Conservation (phyloP, 2,797 vertebrate species). For the Rhynchonycteris naso region DNA sequence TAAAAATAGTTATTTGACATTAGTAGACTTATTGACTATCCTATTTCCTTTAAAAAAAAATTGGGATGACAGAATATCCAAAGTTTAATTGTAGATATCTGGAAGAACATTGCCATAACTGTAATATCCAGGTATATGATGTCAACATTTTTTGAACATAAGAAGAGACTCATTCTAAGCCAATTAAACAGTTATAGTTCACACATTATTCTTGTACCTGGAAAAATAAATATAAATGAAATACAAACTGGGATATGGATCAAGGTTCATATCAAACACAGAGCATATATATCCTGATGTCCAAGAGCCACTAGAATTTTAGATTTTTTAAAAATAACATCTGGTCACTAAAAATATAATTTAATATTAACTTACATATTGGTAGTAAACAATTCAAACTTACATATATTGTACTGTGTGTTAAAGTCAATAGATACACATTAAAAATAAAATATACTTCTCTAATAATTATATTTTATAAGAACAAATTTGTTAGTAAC, state of each 20-base stretch:
- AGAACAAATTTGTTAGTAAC: conserved; percentile 58
- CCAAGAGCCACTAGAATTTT: neutral
- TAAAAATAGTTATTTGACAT: conserved; percentile 72
- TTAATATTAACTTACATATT: conserved; percentile 8
- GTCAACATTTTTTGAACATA: neutral
- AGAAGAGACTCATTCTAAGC: conserved; percentile 44
- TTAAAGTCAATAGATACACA: conserved; percentile 18
- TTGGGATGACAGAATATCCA: neutral
- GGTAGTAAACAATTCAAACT: neutral
- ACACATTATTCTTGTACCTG: neutral
- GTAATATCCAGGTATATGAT: conserved; percentile 53
- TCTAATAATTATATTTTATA: conserved; percentile 21
- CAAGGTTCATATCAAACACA: neutral
- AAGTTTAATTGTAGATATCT: neutral
- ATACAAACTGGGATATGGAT: neutral
- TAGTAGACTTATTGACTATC: conserved; percentile 20
- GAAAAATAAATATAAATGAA: neutral
- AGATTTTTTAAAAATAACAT: neutral
- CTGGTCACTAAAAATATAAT: neutral
- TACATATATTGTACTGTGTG: neutral
- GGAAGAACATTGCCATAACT: neutral
- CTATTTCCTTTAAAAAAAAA: neutral
- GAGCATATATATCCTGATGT: neutral
- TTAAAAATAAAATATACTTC: neutral
- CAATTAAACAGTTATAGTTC: conserved; percentile 25